Conservation (phyloP, 1,140 invertebrate species). For the Centruroides sculpturatus region DNA sequence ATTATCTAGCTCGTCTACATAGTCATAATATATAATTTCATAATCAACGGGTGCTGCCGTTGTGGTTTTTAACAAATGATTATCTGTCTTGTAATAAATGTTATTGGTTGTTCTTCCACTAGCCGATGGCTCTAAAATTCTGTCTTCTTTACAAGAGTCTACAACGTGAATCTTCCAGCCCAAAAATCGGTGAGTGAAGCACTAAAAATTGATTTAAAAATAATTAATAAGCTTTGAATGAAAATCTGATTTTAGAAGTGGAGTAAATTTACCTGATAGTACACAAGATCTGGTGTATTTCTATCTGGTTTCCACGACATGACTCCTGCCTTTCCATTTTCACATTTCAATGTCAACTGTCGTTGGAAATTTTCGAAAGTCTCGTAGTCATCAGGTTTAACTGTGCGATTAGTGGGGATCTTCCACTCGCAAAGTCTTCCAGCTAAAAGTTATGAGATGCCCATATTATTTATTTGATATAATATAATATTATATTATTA, state of each 20-base stretch:
- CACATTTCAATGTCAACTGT: slow-evolving; percentile 62
- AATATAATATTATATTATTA: no score
- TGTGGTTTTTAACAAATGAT: no score
- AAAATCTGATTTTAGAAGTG: no score
- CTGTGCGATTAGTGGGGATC: not conserved
- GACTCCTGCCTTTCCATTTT: slow-evolving; percentile 50
- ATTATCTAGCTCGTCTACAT: no score
- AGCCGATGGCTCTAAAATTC: no score
- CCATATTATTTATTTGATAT: no score
- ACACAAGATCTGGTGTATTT: slow-evolving; percentile 75
- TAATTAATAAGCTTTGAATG: no score
- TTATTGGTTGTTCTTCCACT: no score
- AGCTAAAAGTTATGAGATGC: not conserved
- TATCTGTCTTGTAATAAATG: no score
- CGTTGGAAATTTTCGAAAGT: slow-evolving; percentile 73
- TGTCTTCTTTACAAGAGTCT: slow-evolving; percentile 44
- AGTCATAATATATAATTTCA: no score
- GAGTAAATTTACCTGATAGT: slow-evolving; percentile 57
- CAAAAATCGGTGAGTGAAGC: slow-evolving; percentile 77
- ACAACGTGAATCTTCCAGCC: slow-evolving; percentile 90
- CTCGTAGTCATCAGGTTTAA: slow-evolving; percentile 36
- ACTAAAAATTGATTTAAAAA: slow-evolving; percentile 38
- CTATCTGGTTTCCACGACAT: slow-evolving; percentile 77
- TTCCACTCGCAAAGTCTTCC: slow-evolving; percentile 74
- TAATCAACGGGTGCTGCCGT: no score